Evolutionary conservation across 2,888 invertebrate species (phyloP).

Genomic region (Macropis europaea): DNA sequence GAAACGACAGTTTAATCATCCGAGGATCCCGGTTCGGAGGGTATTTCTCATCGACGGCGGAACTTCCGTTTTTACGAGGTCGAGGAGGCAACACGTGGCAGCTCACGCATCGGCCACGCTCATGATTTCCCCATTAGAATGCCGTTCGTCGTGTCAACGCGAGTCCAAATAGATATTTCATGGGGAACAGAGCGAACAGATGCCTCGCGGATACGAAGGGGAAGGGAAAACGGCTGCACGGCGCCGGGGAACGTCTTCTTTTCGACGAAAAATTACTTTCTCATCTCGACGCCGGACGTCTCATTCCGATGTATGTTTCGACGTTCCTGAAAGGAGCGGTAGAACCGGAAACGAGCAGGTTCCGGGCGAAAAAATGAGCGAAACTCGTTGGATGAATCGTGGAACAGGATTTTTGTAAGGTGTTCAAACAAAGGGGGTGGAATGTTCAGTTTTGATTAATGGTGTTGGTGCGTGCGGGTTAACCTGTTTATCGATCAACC

Average conservation of each 20-base stretch:
- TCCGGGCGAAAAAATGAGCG: no score
- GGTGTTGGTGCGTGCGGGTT: no score
- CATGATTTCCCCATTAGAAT: slow-evolving; percentile 62
- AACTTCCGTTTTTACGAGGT: slow-evolving; percentile 55
- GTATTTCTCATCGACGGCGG: slow-evolving; percentile 34
- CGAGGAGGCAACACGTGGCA: slow-evolving; percentile 23
- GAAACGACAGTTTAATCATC: slow-evolving; percentile 60
- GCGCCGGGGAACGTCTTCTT: slow-evolving; percentile 36
- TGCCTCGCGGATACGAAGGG: slow-evolving; percentile 38
- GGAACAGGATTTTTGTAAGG: no score
- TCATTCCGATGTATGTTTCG: no score
- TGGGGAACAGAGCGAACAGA: slow-evolving; percentile 53
- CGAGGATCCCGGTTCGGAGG: slow-evolving; percentile 20
- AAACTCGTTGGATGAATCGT: no score
- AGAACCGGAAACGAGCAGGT: no score
- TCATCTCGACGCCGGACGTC: no score
- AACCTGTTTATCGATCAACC: no score
- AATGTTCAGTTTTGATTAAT: no score
- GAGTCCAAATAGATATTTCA: slow-evolving; percentile 64
- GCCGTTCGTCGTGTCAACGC: slow-evolving; percentile 48
- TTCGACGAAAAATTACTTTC: background rate
- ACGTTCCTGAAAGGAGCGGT: no score
- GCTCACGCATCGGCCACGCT: slow-evolving; percentile 54
- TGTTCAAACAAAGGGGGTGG: no score
- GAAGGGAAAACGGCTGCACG: background rate